Evolutionary conservation across 2,888 invertebrate species (phyloP).

Genomic region (Ophion obscuratus): DNA sequence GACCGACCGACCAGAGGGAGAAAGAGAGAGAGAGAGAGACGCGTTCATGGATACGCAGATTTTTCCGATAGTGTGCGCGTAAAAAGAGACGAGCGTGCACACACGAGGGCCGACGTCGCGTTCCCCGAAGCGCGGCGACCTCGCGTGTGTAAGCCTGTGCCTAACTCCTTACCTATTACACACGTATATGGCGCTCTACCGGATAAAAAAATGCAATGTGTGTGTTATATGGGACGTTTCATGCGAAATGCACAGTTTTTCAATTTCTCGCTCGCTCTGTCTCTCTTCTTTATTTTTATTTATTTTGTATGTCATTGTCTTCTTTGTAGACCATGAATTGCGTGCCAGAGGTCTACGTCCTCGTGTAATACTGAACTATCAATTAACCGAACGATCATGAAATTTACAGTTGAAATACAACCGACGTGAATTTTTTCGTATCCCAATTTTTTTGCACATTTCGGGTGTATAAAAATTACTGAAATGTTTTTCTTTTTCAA

Average conservation of each 20-base stretch:
- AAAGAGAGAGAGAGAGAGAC: conserved; percentile 12
- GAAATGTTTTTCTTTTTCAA: too few relatives aligned
- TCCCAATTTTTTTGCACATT: too few relatives aligned
- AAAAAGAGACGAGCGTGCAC: conserved; percentile 2
- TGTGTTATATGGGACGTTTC: conserved; percentile 6
- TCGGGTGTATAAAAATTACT: too few relatives aligned
- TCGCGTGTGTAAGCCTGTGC: conserved; percentile 55
- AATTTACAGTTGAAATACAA: background rate
- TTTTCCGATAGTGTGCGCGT: conserved; percentile 46
- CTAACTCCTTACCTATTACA: conserved; percentile 41
- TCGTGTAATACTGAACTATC: too few relatives aligned
- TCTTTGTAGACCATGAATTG: too few relatives aligned
- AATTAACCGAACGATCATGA: background rate
- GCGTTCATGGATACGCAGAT: conserved; percentile 47
- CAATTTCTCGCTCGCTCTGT: background rate
- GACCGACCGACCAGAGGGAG: background rate
- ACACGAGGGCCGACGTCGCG: background rate
- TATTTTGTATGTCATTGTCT: background rate
- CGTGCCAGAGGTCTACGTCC: too few relatives aligned
- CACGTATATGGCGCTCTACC: conserved; percentile 24
- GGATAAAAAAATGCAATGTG: conserved; percentile 4
- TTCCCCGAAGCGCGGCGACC: conserved; percentile 47
- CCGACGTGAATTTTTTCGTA: background rate
- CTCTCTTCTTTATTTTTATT: background rate
- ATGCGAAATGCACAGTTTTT: conserved; percentile 1